A percentile compares a stretch with the other conserved stretches of the same genome.
Evolutionary conservation across 2,888 invertebrate genomes (phyloP).

Genomic region (Drosophila kanekoi): DNA sequence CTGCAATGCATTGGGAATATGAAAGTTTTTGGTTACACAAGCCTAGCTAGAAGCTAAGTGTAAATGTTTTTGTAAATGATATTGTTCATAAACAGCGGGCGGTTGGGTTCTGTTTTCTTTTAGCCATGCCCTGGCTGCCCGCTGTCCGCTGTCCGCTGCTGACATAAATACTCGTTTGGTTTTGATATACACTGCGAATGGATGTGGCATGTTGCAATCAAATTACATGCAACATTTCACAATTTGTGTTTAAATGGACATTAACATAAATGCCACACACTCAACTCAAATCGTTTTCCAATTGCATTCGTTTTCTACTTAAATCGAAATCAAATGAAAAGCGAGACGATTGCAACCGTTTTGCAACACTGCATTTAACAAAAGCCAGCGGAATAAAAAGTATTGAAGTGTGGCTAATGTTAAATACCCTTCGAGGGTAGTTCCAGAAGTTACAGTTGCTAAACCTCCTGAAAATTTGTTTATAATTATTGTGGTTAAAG

Average conservation of each 20-base stretch:
- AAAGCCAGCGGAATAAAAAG: slow-evolving; percentile 2
- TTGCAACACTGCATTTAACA: slow-evolving; percentile 29
- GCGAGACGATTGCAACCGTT: slow-evolving; percentile 35
- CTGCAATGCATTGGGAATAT: slow-evolving; percentile 28
- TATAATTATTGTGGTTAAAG: no score
- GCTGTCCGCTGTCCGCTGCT: slow-evolving; percentile 8
- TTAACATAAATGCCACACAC: slow-evolving; percentile 30
- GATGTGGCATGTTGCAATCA: slow-evolving; percentile 46
- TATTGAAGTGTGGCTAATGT: slow-evolving; percentile 1
- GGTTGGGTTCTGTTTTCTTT: slow-evolving; percentile 34
- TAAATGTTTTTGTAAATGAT: slow-evolving; percentile 43
- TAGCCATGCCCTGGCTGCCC: not conserved
- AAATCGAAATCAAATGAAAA: slow-evolving; percentile 58
- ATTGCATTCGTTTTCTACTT: slow-evolving; percentile 52
- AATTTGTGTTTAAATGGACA: slow-evolving; percentile 48
- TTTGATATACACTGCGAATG: not conserved
- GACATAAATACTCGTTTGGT: slow-evolving; percentile 26
- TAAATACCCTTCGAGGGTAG: slow-evolving; percentile 5
- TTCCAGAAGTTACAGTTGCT: slow-evolving; percentile 1
- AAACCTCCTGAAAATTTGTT: no score
- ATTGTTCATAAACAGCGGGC: slow-evolving; percentile 32
- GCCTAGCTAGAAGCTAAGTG: slow-evolving; percentile 17
- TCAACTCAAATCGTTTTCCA: slow-evolving; percentile 42
- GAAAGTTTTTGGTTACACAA: slow-evolving; percentile 3
- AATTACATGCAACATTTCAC: slow-evolving; percentile 53